phyloP scores from a whole-genome alignment of 1,140 invertebrate species.

The Portunus trituberculatus region DNA sequence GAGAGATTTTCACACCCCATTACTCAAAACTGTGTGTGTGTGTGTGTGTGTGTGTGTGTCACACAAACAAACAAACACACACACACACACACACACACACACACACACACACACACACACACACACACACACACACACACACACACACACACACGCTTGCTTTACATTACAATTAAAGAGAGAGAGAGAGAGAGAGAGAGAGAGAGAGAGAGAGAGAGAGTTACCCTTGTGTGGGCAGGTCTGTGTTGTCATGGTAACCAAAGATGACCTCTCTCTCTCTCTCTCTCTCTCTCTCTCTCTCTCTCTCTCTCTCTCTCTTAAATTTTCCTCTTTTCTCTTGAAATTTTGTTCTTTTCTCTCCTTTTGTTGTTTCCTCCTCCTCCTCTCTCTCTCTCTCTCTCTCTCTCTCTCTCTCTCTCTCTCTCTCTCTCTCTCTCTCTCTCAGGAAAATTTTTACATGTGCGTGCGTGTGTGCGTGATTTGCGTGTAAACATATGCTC shows the following conservation, averaged over 20 bases:
- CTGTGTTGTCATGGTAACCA: neutral
- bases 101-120: conserved; percentile 11
- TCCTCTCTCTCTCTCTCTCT: neutral
- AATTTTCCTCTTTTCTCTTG: neutral
- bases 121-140: conserved; percentile 11
- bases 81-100: conserved; percentile 11
- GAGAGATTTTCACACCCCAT: neutral
- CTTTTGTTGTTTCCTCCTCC: neutral
- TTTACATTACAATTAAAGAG: neutral
- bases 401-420: neutral
- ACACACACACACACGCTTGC: neutral
- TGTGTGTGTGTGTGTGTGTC: conserved; percentile 36
- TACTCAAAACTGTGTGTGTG: neutral
- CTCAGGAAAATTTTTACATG: neutral
- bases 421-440: conserved; percentile 11
- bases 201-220: neutral
- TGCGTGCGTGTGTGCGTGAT: too few relatives aligned
- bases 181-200: neutral
- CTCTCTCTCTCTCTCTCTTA: neutral
- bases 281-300: neutral
- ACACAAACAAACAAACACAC: neutral
- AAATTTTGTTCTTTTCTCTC: neutral
- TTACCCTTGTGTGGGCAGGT: neutral
- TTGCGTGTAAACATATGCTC: too few relatives aligned
- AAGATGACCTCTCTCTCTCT: neutral